Conservation (phyloP, 2,797 vertebrate species). For the Leptodactylus fallax region DNA sequence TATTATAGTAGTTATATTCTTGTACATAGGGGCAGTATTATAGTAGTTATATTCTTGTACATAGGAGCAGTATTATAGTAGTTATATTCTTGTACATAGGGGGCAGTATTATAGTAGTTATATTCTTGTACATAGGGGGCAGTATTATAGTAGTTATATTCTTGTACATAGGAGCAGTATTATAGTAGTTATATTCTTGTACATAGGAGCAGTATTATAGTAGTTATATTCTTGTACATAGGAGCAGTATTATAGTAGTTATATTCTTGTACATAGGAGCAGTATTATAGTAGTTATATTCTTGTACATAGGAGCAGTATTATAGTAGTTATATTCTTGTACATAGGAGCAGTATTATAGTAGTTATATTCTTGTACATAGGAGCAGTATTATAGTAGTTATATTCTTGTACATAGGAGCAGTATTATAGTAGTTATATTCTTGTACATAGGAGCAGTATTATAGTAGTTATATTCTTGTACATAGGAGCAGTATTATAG, state of each 20-base stretch:
- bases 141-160: conserved; percentile 21
- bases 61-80: conserved; percentile 1
- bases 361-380: neutral
- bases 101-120: conserved; percentile 5
- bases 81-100: conserved; percentile 9
- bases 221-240: too few relatives aligned
- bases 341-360: neutral
- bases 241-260: neutral
- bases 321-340: conserved; percentile 9
- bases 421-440: conserved; percentile 9
- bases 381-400: neutral
- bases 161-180: neutral
- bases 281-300: too few relatives aligned
- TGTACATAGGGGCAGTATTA: neutral
- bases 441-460: neutral
- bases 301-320: neutral
- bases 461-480: too few relatives aligned
- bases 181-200: neutral
- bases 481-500: neutral
- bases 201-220: neutral
- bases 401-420: neutral
- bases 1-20: conserved; percentile 26
- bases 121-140: conserved; percentile 4
- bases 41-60: conserved; percentile 7
- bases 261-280: neutral